Percentiles rank a stretch among this genome's conserved stretches.
Evolutionary conservation across 2,888 invertebrate genomes (phyloP).

Genomic region (Nomada ruficornis): DNA sequence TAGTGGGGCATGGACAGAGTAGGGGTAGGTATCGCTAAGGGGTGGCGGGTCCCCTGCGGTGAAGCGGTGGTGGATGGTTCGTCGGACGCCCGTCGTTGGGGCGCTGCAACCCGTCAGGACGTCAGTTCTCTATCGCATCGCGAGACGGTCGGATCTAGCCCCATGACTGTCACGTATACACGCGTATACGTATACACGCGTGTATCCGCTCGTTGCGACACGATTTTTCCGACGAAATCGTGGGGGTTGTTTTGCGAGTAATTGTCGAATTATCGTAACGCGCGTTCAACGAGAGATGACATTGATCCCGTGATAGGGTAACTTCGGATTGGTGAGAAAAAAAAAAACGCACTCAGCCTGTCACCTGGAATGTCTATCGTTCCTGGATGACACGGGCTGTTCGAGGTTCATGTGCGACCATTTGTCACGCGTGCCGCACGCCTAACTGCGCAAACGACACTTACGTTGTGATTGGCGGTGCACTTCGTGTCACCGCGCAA

Average conservation of each 20-base stretch:
- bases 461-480: background rate
- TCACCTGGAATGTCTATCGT: background rate
- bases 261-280: background rate
- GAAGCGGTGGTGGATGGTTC: constrained; percentile 73
- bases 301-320: background rate
- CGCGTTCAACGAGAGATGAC: background rate
- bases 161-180: constrained; percentile 17
- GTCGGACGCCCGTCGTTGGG: constrained; percentile 73
- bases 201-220: background rate
- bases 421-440: background rate
- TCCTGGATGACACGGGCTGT: constrained; percentile 1
- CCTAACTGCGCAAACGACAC: background rate
- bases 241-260: background rate
- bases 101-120: constrained; percentile 76
- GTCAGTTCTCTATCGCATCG: constrained; percentile 81
- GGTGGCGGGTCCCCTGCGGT: constrained; percentile 65
- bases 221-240: background rate
- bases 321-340: background rate
- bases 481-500: background rate
- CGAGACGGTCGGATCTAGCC: constrained; percentile 74
- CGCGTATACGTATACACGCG: constrained; percentile 43
- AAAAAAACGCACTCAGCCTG: background rate
- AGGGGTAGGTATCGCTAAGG: constrained; percentile 8
- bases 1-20: constrained; percentile 28
- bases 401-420: background rate